Conservation (phyloP, 2,113 vertebrate species). For the Herpetotheres cachinnans region DNA sequence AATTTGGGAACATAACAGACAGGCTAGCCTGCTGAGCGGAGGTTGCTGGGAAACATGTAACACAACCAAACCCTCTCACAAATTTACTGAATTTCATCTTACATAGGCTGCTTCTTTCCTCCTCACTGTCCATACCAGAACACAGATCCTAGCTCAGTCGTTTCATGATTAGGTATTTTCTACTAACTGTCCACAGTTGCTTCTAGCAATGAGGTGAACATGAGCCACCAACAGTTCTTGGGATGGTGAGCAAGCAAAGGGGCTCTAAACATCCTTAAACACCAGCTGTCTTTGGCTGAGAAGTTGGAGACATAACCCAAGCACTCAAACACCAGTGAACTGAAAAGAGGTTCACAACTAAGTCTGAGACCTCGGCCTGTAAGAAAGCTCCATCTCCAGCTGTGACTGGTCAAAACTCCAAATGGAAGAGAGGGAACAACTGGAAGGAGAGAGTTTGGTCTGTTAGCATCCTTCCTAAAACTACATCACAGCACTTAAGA, state of each 20-base stretch:
- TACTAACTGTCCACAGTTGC: not conserved
- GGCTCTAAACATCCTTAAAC: not conserved
- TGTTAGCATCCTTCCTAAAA: not conserved
- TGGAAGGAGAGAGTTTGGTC: not conserved
- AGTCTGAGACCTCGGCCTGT: not conserved
- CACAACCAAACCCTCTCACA: not conserved
- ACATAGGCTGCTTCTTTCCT: not conserved
- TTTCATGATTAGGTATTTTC: not conserved
- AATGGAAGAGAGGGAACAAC: not conserved
- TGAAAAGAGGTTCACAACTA: not conserved
- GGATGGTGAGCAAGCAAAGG: not conserved
- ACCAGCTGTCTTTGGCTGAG: not conserved
- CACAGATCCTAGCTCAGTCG: not conserved
- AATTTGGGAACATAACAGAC: not conserved
- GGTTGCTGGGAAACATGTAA: not conserved
- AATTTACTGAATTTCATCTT: not conserved
- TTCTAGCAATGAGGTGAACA: not conserved
- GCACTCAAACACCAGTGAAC: not conserved
- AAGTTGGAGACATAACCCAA: not conserved
- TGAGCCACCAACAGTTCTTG: not conserved
- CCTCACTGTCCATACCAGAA: not conserved
- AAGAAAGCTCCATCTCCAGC: not conserved
- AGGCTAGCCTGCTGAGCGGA: not conserved
- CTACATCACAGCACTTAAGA: not conserved
- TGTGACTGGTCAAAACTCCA: not conserved